Evolutionary conservation across 2,888 invertebrate genomes (phyloP).

Genomic region (Ramazzottius varieornatus): DNA sequence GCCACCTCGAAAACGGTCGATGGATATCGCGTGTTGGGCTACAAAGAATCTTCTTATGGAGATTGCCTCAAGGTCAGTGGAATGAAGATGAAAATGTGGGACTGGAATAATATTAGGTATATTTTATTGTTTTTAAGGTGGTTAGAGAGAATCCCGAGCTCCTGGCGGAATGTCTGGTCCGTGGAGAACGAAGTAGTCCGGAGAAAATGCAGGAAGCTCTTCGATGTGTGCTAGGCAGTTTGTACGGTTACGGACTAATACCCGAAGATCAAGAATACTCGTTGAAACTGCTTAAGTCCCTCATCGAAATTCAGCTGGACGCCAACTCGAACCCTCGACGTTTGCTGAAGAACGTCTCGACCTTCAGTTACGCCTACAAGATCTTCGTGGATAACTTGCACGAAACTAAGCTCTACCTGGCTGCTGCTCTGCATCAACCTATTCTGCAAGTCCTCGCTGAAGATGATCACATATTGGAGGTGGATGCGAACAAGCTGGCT

Average conservation of each 20-base stretch:
- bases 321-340: constrained; percentile 27
- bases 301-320: constrained; percentile 43
- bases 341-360: constrained; percentile 51
- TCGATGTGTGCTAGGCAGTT: constrained; percentile 34
- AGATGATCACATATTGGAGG: constrained; percentile 66
- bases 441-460: constrained; percentile 61
- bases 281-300: constrained; percentile 33
- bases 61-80: background rate
- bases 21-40: background rate
- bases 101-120: too few relatives aligned
- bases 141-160: constrained; percentile 40
- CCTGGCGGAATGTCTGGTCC: constrained; percentile 38
- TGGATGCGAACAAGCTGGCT: constrained; percentile 51
- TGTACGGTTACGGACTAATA: constrained; percentile 45
- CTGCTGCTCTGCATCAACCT: constrained; percentile 66
- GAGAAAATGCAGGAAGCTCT: constrained; percentile 27
- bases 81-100: too few relatives aligned
- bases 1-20: constrained; percentile 28
- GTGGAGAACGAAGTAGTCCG: constrained; percentile 34
- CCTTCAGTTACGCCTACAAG: constrained; percentile 58
- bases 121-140: background rate
- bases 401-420: constrained; percentile 69
- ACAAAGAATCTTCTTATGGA: background rate
- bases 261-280: constrained; percentile 43
- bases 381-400: constrained; percentile 65